Base-by-base conservation (phyloP, 2,797 vertebrate genomes). In the Gorsachius magnificus region DNA sequence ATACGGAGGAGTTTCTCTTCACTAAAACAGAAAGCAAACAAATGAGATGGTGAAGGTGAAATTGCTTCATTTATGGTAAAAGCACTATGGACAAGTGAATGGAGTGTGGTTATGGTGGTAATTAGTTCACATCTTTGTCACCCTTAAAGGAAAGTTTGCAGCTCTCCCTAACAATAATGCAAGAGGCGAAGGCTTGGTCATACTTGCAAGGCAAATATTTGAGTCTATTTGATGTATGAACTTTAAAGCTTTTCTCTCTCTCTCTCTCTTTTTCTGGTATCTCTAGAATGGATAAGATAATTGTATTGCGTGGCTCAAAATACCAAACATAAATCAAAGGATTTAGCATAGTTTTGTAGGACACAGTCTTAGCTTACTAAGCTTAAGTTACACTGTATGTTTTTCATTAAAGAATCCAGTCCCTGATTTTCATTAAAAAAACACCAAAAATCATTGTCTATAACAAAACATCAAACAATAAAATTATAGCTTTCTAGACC, bases 381-480 rank as follows among this genome's bases (percentile, higher is more conserved):
- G 78, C 75, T 94, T 78, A 76, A 95, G 91, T 96, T 89, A 85
- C 89, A 90, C 5, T 93, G 83, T 61, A 33, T 97, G 97, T 70
- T 96, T 95, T 92, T 88, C 83, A 71, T 98, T 96, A 95, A 88
- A 89, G 65, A 90, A 88, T 48, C 87, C 91, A 35, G 68, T 85
- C 75, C 85, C 88, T 16, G 69, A 96, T 95, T 83, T 93, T 85
- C n/a, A 54, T 92, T 90, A 56, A 89, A 95, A 93, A 89, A 72
- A 17, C 80, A 88, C 61, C 58, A 64, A 46, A 94, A 82, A 84
- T 70, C 78, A 46, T 89, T 81, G 65, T 96, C 94, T 92, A 66
- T 72, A 96, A 48, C 72, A 51, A 78, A 95, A 96, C 96, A 95
- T 96, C 96, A 89, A 97, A 96, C 94, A 95, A 93, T 96, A 78